A percentile compares a stretch with the other conserved stretches of the same genome.
phyloP scores from a whole-genome alignment of 2,888 invertebrate genomes.

The Sesamia inferens region DNA sequence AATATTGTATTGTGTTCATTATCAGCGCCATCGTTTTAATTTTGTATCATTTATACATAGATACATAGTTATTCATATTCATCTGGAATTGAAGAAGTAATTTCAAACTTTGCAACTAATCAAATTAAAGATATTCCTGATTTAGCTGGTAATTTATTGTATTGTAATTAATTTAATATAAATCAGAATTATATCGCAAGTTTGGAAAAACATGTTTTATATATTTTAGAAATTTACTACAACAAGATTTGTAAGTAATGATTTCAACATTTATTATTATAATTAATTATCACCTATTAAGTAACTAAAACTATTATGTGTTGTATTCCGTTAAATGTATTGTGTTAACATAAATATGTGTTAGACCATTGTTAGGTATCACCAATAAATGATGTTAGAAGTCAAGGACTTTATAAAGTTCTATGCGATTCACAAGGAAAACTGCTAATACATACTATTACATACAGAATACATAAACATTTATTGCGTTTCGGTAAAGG shows the following conservation, averaged over 20 bases:
- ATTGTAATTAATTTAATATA: too few relatives aligned
- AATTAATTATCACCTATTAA: constrained; percentile 13
- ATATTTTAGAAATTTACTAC: background rate
- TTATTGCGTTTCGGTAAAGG: constrained; percentile 23
- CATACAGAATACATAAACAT: constrained; percentile 16
- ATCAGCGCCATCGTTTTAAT: too few relatives aligned
- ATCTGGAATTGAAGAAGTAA: background rate
- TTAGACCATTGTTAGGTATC: constrained; percentile 31
- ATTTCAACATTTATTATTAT: constrained; percentile 9
- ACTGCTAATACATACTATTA: constrained; percentile 22
- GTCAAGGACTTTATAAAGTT: constrained; percentile 36
- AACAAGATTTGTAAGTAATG: background rate
- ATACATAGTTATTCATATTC: too few relatives aligned
- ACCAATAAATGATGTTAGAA: constrained; percentile 29
- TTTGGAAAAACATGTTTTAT: background rate
- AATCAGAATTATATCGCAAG: too few relatives aligned
- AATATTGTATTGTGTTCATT: background rate
- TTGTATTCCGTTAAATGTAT: background rate
- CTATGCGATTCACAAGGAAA: constrained; percentile 39
- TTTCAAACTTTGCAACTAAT: background rate
- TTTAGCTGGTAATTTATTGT: too few relatives aligned
- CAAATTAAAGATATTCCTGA: background rate
- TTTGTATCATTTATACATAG: too few relatives aligned
- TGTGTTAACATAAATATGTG: constrained; percentile 16
- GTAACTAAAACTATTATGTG: constrained; percentile 18